Conservation (phyloP, 2,888 invertebrate genomes). For the Drosophila falleni region DNA sequence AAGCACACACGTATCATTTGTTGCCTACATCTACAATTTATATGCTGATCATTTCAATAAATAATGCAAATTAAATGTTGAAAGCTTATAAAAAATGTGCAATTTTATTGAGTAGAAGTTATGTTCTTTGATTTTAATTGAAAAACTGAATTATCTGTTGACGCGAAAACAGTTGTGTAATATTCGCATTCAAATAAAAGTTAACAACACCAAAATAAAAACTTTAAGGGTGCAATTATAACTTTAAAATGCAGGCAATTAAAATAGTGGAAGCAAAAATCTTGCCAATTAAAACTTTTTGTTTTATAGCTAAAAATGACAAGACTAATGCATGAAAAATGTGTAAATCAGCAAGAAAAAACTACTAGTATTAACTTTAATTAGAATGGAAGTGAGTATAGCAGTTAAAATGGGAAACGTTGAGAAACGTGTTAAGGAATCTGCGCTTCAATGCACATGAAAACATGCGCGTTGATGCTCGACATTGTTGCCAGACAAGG, state of each 20-base stretch:
- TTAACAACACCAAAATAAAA: neutral
- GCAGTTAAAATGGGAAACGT: neutral
- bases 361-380: constrained; percentile 11
- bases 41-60: neutral
- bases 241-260: constrained; percentile 32
- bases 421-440: constrained; percentile 44
- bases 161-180: neutral
- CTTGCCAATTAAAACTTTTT: constrained; percentile 41
- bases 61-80: neutral
- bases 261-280: constrained; percentile 23
- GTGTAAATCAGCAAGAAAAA: constrained; percentile 11
- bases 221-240: constrained; percentile 23
- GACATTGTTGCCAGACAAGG: constrained; percentile 56
- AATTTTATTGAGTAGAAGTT: neutral
- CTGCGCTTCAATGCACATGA: constrained; percentile 57
- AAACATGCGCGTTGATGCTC: constrained; percentile 68
- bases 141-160: neutral
- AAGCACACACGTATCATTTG: no score
- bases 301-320: constrained; percentile 1
- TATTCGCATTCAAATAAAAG: neutral
- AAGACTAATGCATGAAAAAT: neutral
- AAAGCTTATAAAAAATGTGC: neutral
- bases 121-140: neutral
- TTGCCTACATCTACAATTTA: neutral
- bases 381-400: neutral